These are phyloP conservation scores for Pholis gunnellus DNA, from an alignment of 2,113 vertebrate species.

Conservation along the genomic window DNA sequence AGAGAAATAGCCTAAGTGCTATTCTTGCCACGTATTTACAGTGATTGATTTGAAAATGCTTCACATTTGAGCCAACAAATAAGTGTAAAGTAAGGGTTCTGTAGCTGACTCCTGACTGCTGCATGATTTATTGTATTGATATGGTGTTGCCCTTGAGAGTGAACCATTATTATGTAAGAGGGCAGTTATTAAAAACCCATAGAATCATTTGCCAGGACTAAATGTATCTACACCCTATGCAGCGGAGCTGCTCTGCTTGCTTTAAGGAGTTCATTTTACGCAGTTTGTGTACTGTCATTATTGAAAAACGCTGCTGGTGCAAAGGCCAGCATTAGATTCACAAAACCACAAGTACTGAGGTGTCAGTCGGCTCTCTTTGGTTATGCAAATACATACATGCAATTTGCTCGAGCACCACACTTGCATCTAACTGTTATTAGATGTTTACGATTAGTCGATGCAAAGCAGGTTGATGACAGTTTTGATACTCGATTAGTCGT, in stretches of 20 bases:
- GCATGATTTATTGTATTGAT: conserved; percentile 65
- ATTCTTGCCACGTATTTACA: neutral
- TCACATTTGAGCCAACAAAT: conserved; percentile 20
- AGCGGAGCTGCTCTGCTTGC: neutral
- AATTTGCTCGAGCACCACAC: neutral
- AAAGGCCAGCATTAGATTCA: conserved; percentile 15
- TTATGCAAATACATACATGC: neutral
- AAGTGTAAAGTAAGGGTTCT: conserved; percentile 15
- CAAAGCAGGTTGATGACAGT: neutral
- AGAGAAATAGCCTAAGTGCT: neutral
- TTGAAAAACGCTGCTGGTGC: conserved; percentile 1
- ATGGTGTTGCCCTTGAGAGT: conserved; percentile 49
- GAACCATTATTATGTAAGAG: conserved; percentile 54
- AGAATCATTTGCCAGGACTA: conserved; percentile 38
- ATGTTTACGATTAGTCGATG: neutral
- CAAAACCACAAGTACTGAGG: conserved; percentile 16
- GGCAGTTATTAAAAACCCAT: conserved; percentile 61
- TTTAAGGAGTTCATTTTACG: neutral
- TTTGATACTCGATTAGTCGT: neutral
- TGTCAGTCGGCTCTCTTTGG: neutral
- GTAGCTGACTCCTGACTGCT: conserved; percentile 37
- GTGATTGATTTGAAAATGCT: conserved; percentile 22
- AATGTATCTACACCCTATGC: conserved; percentile 38
- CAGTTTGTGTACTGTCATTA: neutral
- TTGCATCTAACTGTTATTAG: neutral